Base-by-base conservation (phyloP, 2,888 invertebrate species). In the Phorcus lineatus region DNA sequence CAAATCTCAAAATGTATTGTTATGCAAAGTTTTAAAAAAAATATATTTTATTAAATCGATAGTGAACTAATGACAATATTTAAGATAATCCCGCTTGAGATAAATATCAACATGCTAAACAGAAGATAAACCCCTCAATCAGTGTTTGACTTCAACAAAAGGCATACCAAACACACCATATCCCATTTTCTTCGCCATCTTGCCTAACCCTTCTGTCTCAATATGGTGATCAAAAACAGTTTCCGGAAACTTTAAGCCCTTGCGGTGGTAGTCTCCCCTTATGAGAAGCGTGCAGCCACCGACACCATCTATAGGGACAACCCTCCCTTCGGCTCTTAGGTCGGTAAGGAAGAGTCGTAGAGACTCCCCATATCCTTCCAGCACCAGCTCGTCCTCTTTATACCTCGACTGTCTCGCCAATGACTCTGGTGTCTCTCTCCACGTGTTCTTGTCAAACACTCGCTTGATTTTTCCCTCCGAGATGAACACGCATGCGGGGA, bases 181-280 rank as follows among this genome's bases (percentile, higher is more conserved):
- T 4, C 88, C 88, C 89, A 91, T 89, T 17, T 82, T 78, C 54
- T 83, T 83, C 0, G 92, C 92, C 88, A 91, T 87, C 82, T 91
- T 91, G 2, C 90, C 90, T 24, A 92, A 79, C 0, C 91, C 92
- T 67, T 92, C 92, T 16, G 91, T 92, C 81, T 92, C 92, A 4
- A 92, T 89, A 78, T 91, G 91, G 77, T 90, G 86, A 2, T 89
- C 83, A 75, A 86, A 89, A 0, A 90, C 47, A 16, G 84, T 86
- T 24, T 91, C 88, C 2, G 92, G 91, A 82, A 92, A 92, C 9
- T 85, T 81, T 3, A 91, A 85, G 2, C 92, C 92, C 13, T 88
- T 85, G 53, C 85, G 81, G 78, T 92, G 92, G 62, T 87, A 87
- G 22, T 86, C 84, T 0, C 90, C 87, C 62, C 83, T 86, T 0